Evolutionary conservation across 2,888 invertebrate genomes (phyloP), one percentile per base, ranked within the genome.

Genomic region (Abscondita cerata): DNA sequence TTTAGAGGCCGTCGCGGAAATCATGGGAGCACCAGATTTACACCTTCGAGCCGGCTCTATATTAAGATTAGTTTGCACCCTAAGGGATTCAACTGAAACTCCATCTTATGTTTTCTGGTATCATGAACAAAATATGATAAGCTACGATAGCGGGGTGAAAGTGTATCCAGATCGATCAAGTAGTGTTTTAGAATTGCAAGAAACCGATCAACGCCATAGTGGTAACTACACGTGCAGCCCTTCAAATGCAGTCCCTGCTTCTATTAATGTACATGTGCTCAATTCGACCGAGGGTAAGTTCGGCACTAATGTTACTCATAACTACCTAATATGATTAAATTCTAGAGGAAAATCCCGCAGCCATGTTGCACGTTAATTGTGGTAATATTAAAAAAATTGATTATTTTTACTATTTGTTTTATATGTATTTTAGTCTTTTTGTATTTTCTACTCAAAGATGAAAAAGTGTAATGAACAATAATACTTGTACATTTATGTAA

Each of bases 201-300:
- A 88, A 70, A 88, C 88, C 0, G 79, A 80, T 60, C 76, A 77
- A 31, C 75, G 74, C 51, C 87, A 88, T 73, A 87, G 86, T 12
- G 89, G 89, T 1, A 89, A 88, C 78, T 89, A 89, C 78, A 89
- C 89, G 18, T 89, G 89, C 71, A 85, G 85, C 0, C 88, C 89
- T n/a, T 84, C 86, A 4, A 88, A 88, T 44, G 87, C 88, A 2
- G 81, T 84, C 15, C 84, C 88, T 0, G 86, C 88, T 68, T 86
- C 85, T 36, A 87, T 88, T 18, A 84, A 87, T 34, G 88, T 89
- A 18, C 89, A 89, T 73, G 89, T 89, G 20, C 83, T 89, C 44
- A 89, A 88, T 72, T 88, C 88, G 83, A 83, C 78, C n/a, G 79
- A 78, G 72, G 79, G 79, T 80, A 66, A 73, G 70, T 61, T 50